Percentiles rank a stretch among this genome's conserved stretches.
Conservation (phyloP, 2,797 vertebrate genomes). For the Chaenodraco wilsoni region DNA sequence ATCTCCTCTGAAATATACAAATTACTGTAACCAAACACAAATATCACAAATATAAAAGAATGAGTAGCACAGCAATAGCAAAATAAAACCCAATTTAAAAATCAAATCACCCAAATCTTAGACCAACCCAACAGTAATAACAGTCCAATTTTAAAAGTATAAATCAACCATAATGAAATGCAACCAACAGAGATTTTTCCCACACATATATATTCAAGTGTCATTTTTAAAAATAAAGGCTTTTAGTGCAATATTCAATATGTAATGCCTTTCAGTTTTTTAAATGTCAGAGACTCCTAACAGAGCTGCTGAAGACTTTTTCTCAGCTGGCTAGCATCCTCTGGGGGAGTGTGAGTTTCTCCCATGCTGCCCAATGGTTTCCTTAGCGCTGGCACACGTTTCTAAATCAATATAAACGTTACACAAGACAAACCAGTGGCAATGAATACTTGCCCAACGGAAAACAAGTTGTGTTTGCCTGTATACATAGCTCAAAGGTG, state of each 20-base stretch:
- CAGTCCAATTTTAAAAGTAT: slow-evolving; percentile 5
- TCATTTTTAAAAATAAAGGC: slow-evolving; percentile 1
- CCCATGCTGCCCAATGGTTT: slow-evolving; percentile 44
- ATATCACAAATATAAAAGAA: background rate
- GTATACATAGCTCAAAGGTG: slow-evolving; percentile 26
- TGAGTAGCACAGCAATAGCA: background rate
- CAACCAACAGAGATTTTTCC: background rate
- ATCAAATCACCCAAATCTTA: too few relatives aligned
- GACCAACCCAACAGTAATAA: background rate
- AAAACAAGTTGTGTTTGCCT: slow-evolving; percentile 34
- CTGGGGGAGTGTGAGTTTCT: slow-evolving; percentile 30
- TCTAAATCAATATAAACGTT: slow-evolving; percentile 56
- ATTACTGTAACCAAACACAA: slow-evolving; percentile 2
- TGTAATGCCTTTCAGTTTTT: slow-evolving; percentile 29
- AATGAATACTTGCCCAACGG: slow-evolving; percentile 26
- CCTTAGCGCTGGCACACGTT: slow-evolving; percentile 11
- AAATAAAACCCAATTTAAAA: background rate
- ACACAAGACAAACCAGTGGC: slow-evolving; percentile 41
- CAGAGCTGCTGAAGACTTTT: slow-evolving; percentile 31
- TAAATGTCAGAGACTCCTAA: slow-evolving; percentile 35
- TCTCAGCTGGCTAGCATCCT: slow-evolving; percentile 19
- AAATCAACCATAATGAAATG: background rate
- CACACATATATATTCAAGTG: background rate
- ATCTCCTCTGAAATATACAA: slow-evolving; percentile 17
- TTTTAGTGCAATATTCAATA: slow-evolving; percentile 6